Evolutionary conservation across 2,888 invertebrate species (phyloP).

Genomic region (Gandaritis pyraliata): DNA sequence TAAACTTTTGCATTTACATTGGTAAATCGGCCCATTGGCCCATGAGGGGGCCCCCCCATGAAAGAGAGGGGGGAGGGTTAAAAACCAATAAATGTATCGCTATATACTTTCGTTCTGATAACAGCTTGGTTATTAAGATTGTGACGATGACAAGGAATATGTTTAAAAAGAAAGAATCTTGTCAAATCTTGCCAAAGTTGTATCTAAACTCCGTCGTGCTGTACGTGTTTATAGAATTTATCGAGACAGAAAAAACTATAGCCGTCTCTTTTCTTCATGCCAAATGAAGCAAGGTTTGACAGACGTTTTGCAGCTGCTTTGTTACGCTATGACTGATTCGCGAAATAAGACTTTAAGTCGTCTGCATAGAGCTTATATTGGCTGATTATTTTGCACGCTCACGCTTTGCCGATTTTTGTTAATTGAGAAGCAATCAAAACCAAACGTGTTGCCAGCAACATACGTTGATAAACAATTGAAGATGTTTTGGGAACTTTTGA

Average conservation of each 20-base stretch:
- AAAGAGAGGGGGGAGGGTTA: no score
- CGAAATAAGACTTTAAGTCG: slow-evolving; percentile 30
- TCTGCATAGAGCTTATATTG: slow-evolving; percentile 26
- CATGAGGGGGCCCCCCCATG: no score
- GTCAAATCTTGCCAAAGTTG: slow-evolving; percentile 11
- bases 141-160: no score
- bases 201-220: slow-evolving; percentile 14
- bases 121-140: no score
- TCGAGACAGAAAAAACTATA: slow-evolving; percentile 11
- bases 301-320: slow-evolving; percentile 10
- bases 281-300: slow-evolving; percentile 9
- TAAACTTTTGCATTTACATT: no score
- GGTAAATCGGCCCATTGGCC: no score
- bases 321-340: slow-evolving; percentile 29
- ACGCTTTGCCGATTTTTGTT: slow-evolving; percentile 34
- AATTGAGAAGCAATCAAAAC: slow-evolving; percentile 12
- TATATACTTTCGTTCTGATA: no score
- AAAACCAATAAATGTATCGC: no score
- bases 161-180: no score
- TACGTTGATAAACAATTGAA: no score
- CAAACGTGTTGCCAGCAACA: background rate
- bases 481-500: no score
- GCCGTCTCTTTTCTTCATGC: slow-evolving; percentile 22
- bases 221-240: slow-evolving; percentile 16
- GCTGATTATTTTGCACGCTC: slow-evolving; percentile 29